These are phyloP conservation scores for Cercopithecus mona DNA, from an alignment of 2,113 vertebrate genomes.

Conservation along the genomic window DNA sequence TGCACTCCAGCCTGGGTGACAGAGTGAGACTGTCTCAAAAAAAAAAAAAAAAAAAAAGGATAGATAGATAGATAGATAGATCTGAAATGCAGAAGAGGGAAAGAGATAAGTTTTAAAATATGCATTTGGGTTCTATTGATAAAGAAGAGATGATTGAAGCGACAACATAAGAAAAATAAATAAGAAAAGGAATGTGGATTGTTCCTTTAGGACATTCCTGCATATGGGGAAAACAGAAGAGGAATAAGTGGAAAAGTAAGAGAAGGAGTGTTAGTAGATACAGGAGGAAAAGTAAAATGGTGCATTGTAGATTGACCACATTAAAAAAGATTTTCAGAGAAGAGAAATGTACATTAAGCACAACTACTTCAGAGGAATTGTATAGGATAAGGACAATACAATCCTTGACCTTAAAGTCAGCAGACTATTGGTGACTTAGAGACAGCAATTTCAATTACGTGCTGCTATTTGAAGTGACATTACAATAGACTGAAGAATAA, in stretches of 20 bases:
- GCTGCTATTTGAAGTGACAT: not conserved
- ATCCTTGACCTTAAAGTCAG: not conserved
- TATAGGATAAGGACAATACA: not conserved
- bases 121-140: not conserved
- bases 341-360: not conserved
- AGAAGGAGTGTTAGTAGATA: not conserved
- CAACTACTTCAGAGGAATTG: not conserved
- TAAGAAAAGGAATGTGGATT: not conserved
- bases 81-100: not conserved
- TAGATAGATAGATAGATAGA: too few relatives aligned
- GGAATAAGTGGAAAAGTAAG: not conserved
- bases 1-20: too few relatives aligned
- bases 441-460: not conserved
- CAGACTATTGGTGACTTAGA: not conserved
- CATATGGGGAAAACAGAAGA: not conserved
- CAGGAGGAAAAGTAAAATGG: not conserved
- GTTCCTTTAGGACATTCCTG: not conserved
- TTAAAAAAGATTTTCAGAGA: not conserved
- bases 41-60: too few relatives aligned
- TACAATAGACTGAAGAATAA: not conserved
- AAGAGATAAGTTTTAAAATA: not conserved
- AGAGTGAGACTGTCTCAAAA: too few relatives aligned
- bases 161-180: not conserved
- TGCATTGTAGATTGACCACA: not conserved
- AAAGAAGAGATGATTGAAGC: not conserved